Evolutionary conservation across 2,797 vertebrate genomes (phyloP).

Genomic region (Acanthiza pusilla): DNA sequence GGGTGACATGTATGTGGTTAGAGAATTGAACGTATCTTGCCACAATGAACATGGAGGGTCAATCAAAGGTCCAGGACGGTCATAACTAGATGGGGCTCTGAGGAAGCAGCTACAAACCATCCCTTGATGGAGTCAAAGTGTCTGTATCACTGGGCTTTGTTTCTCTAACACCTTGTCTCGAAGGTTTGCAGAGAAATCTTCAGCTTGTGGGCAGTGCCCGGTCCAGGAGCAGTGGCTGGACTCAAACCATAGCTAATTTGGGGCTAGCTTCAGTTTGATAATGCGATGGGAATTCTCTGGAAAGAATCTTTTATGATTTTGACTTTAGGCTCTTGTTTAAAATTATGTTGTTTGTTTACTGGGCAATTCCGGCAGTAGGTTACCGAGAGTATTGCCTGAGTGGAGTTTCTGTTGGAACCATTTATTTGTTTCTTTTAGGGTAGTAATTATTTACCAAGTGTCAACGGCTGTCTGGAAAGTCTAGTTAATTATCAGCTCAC

Average conservation of each 20-base stretch:
- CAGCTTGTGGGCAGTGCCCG: not conserved
- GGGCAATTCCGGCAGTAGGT: not conserved
- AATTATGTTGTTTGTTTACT: not conserved
- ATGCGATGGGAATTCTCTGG: not conserved
- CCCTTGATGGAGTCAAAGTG: not conserved
- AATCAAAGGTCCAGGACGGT: not conserved
- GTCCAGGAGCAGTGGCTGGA: not conserved
- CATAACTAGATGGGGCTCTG: not conserved
- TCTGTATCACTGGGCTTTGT: not conserved
- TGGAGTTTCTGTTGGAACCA: slow-evolving; percentile 12
- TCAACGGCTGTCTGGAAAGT: not conserved
- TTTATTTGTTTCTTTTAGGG: not conserved
- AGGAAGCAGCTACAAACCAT: not conserved
- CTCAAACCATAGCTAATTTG: not conserved
- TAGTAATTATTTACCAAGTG: slow-evolving; percentile 40
- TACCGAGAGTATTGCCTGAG: not conserved
- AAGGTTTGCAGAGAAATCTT: not conserved
- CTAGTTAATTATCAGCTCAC: slow-evolving; percentile 46
- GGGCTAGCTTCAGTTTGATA: not conserved
- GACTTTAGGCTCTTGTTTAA: not conserved
- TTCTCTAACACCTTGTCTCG: accelerated
- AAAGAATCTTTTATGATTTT: not conserved
- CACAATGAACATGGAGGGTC: not conserved
- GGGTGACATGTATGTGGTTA: not conserved
- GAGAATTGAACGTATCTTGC: accelerated